Conservation (phyloP, 2,797 vertebrate genomes). For the Hafferia zeledoni region DNA sequence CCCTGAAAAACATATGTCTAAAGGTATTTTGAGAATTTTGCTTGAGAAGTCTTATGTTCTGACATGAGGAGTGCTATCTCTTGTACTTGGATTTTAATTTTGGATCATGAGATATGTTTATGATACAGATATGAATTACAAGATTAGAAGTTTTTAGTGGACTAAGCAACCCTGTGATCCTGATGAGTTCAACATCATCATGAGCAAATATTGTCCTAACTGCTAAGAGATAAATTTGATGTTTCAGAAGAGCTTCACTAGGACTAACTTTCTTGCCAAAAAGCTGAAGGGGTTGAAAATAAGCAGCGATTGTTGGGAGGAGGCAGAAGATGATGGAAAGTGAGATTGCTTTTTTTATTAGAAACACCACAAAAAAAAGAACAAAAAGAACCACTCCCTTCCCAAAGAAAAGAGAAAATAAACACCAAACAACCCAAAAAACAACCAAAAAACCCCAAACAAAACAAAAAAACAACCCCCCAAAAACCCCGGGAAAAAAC, state of each 20-base stretch:
- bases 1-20: not conserved
- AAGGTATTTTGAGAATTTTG: not conserved
- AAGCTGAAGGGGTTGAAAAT: not conserved
- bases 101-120: not conserved
- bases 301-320: not conserved
- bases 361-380: not conserved
- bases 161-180: not conserved
- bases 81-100: not conserved
- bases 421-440: not conserved
- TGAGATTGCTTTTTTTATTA: not conserved
- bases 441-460: not conserved
- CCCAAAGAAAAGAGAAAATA: not conserved
- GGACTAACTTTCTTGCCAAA: not conserved
- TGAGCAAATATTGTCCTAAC: not conserved
- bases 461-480: not conserved
- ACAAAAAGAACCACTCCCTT: not conserved
- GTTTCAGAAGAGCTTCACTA: not conserved
- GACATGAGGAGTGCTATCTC: accelerated
- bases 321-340: not conserved
- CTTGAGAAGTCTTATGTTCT: not conserved
- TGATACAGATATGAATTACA: not conserved
- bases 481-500: not conserved
- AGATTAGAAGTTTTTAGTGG: not conserved
- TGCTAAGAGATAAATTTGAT: not conserved
- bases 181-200: not conserved